phyloP scores from a whole-genome alignment of 2,797 vertebrate species.

The Podarcis lilfordi region DNA sequence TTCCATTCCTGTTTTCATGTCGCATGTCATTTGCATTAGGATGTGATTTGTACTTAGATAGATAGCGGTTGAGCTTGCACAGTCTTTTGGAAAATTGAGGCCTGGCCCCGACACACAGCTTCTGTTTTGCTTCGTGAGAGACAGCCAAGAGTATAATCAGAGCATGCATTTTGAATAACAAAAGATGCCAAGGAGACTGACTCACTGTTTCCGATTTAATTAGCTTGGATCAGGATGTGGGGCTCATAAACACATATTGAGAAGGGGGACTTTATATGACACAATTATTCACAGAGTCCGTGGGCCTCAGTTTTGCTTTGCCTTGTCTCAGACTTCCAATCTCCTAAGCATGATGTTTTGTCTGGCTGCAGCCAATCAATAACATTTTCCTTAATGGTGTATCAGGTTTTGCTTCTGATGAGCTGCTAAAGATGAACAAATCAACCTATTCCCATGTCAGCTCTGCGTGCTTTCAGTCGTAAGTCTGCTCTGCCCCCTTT shows the following conservation, averaged over 20 bases:
- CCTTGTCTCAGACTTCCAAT: slow-evolving; percentile 50
- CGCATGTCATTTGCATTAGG: slow-evolving; percentile 26
- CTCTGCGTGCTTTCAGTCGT: neutral
- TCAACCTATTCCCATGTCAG: neutral
- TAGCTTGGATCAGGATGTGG: slow-evolving; percentile 67
- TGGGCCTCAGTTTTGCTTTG: slow-evolving; percentile 42
- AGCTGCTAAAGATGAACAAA: neutral
- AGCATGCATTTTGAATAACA: slow-evolving; percentile 52
- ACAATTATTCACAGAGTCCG: slow-evolving; percentile 47
- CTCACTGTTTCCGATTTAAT: slow-evolving; percentile 71
- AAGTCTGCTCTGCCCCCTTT: neutral
- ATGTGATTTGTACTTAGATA: slow-evolving; percentile 37
- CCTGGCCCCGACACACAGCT: slow-evolving; percentile 54
- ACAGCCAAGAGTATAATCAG: slow-evolving; percentile 60
- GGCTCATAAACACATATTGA: slow-evolving; percentile 68
- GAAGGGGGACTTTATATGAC: slow-evolving; percentile 49
- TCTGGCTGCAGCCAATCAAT: slow-evolving; percentile 35
- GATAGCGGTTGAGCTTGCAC: slow-evolving; percentile 53
- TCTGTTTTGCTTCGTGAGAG: slow-evolving; percentile 70
- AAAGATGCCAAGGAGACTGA: slow-evolving; percentile 66
- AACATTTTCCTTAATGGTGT: slow-evolving; percentile 33
- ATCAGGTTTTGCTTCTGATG: slow-evolving; percentile 4
- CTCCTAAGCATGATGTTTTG: slow-evolving; percentile 32
- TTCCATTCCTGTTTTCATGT: neutral
- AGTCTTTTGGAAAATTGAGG: slow-evolving; percentile 66